These are phyloP conservation scores for Gonatopus flavifemur DNA, from an alignment of 1,140 invertebrate species.

Conservation along the genomic window DNA sequence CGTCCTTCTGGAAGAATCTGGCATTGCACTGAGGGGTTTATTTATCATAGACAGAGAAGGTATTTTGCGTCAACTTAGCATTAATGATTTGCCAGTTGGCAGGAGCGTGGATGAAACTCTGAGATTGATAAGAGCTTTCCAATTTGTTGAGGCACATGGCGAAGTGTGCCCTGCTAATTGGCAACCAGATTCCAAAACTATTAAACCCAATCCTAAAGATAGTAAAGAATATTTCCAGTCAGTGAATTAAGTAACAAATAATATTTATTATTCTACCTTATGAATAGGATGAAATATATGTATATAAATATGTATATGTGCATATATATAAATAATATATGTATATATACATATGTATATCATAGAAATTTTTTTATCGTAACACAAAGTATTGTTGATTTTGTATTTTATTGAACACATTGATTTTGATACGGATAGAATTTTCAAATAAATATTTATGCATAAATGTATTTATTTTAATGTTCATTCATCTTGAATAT, in stretches of 20 bases:
- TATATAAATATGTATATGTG: no score
- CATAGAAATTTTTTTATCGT: no score
- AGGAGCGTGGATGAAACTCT: constrained; percentile 90
- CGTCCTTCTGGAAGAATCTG: constrained; percentile 81
- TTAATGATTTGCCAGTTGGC: constrained; percentile 90
- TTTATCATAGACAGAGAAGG: constrained; percentile 73
- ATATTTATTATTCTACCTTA: constrained; percentile 4
- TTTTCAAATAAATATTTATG: no score
- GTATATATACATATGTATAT: no score
- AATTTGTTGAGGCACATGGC: constrained; percentile 91
- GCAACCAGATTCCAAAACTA: constrained; percentile 78
- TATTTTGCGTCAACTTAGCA: constrained; percentile 75
- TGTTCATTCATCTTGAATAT: no score
- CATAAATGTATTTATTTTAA: no score
- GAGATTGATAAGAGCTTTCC: constrained; percentile 87
- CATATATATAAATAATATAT: no score
- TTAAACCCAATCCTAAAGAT: constrained; percentile 79
- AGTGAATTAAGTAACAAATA: constrained; percentile 46
- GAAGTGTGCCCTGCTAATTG: constrained; percentile 91
- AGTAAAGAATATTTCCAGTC: constrained; percentile 78
- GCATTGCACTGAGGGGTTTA: constrained; percentile 81
- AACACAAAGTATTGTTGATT: no score
- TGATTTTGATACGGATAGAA: no score
- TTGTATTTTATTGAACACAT: no score
- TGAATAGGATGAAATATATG: no score